These are phyloP conservation scores for Hermaeophaga mercurialis DNA, from an alignment of 2,888 invertebrate species.

Conservation along the genomic window DNA sequence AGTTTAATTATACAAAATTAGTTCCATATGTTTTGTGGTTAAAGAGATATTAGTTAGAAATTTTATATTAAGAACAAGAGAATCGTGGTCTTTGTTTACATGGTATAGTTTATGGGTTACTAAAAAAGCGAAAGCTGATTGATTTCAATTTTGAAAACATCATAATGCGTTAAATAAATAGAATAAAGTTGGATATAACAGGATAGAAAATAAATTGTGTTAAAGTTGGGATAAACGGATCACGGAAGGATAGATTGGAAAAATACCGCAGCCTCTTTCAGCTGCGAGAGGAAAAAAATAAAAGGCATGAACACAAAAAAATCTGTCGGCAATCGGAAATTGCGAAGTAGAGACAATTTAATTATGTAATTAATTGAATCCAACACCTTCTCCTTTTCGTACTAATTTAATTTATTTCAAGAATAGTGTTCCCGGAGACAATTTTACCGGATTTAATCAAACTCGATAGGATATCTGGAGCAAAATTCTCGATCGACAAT, in stretches of 20 bases:
- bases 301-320: conserved; percentile 4
- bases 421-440: conserved; percentile 14
- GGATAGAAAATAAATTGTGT: conserved; percentile 14
- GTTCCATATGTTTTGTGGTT: too few relatives aligned
- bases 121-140: conserved; percentile 4
- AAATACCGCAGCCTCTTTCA: conserved; percentile 7
- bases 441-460: conserved; percentile 18
- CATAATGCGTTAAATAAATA: conserved; percentile 13
- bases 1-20: too few relatives aligned
- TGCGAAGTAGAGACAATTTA: conserved; percentile 29
- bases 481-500: conserved; percentile 6
- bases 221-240: conserved; percentile 15
- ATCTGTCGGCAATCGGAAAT: conserved; percentile 28
- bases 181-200: conserved; percentile 15
- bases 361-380: conserved; percentile 33
- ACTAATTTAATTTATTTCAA: conserved; percentile 29
- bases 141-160: conserved; percentile 5
- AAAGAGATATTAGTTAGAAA: too few relatives aligned
- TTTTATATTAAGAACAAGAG: too few relatives aligned
- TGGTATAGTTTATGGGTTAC: not conserved
- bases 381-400: conserved; percentile 29
- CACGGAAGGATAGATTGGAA: conserved; percentile 17
- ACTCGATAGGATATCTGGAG: conserved; percentile 7
- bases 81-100: too few relatives aligned
- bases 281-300: conserved; percentile 2